Conservation (phyloP, 1,140 invertebrate species). For the Aradophagus sp. region DNA sequence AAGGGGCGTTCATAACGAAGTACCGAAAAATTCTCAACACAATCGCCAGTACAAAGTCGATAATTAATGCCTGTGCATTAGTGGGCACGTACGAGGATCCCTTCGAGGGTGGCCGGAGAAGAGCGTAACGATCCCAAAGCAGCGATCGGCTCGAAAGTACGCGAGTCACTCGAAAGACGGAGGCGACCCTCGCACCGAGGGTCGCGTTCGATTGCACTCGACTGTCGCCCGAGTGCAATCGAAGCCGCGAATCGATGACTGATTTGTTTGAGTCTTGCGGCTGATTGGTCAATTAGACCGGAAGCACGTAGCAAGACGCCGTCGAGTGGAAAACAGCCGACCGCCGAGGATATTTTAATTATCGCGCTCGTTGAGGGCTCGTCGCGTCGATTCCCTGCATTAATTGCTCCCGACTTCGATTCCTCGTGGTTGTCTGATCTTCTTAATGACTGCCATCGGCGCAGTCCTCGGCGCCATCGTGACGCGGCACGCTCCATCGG, state of each 20-base stretch:
- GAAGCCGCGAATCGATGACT: conserved; percentile 69
- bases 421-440: conserved; percentile 46
- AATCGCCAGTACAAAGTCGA: too few species aligned
- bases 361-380: conserved; percentile 64
- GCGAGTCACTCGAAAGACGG: conserved; percentile 28
- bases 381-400: conserved; percentile 65
- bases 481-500: too few species aligned
- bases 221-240: conserved; percentile 60
- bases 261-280: conserved; percentile 70
- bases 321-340: conserved; percentile 54
- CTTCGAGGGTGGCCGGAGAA: conserved; percentile 2
- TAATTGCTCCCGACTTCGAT: conserved; percentile 69
- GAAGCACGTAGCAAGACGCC: conserved; percentile 72
- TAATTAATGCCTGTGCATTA: too few species aligned
- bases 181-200: conserved; percentile 35
- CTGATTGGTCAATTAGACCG: conserved; percentile 74
- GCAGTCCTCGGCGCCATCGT: too few species aligned
- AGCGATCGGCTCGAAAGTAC: conserved; percentile 5
- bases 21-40: too few species aligned
- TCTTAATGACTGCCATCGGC: conserved; percentile 48
- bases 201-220: conserved; percentile 36
- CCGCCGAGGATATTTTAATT: conserved; percentile 74
- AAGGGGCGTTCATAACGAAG: too few species aligned
- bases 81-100: too few species aligned
- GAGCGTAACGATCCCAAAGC: too few species aligned